phyloP scores from a whole-genome alignment of 2,797 vertebrate genomes.

The Microctenopoma stevenorrisi region DNA sequence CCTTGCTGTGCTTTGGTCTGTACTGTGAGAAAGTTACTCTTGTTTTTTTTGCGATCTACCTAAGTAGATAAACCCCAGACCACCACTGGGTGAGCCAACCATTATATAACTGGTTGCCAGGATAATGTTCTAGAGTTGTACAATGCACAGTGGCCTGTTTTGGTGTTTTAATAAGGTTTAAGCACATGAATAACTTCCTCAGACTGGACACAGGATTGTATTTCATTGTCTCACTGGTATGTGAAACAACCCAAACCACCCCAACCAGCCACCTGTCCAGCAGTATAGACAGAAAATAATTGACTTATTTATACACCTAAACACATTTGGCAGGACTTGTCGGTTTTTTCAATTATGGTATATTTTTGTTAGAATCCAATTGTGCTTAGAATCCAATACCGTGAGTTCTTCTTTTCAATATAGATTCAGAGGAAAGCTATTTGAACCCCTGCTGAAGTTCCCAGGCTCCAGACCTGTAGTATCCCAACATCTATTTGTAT shows the following conservation, averaged over 20 bases:
- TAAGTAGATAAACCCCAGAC: constrained; percentile 4
- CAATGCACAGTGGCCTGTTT: too few species aligned
- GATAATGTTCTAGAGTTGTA: too few species aligned
- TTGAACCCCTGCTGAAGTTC: too few species aligned
- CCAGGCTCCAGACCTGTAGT: too few species aligned
- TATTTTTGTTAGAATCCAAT: too few species aligned
- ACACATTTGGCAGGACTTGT: background rate
- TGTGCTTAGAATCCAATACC: too few species aligned
- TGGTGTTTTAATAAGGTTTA: background rate
- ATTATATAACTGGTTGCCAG: background rate
- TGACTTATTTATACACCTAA: background rate
- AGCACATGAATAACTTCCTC: background rate
- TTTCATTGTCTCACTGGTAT: background rate
- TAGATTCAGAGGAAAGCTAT: too few species aligned
- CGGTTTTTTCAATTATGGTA: background rate
- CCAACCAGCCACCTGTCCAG: too few species aligned
- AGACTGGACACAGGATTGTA: background rate
- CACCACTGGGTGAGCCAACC: constrained; percentile 21
- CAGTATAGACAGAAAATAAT: background rate
- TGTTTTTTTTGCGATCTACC: constrained; percentile 9
- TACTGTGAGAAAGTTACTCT: constrained; percentile 46
- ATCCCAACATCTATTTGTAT: too few species aligned
- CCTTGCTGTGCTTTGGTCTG: constrained; percentile 6
- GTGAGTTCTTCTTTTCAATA: too few species aligned
- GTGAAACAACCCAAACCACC: too few species aligned